Base-by-base conservation (phyloP, 2,888 invertebrate genomes). In the Drosophila pseudotalamancana region DNA sequence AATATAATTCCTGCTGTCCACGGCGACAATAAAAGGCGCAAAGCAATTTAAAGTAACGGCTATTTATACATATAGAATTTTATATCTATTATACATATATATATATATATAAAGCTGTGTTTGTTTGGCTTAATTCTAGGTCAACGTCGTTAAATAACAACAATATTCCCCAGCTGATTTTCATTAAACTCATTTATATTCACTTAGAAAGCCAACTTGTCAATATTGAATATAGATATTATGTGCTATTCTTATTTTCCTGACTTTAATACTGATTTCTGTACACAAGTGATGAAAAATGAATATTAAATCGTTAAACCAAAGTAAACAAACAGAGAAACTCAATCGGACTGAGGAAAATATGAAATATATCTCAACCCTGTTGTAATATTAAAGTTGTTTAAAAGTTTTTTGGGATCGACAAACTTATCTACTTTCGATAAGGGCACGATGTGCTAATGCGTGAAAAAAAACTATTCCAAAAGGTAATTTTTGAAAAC, bases 391-490 rank as follows among this genome's bases (percentile, higher is more conserved):
- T 39, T 40, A 18, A 51, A 69, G 71, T 70, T 71, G 12, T 19
- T 2, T 6, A 21, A 51, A 67, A 72, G 68, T n/a, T n/a, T 53
- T 63, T 45, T 18, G 12, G 19, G 37, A 27, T 42, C 9, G 31
- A 25, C 27, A 42, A 69, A 56, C 55, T 75, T 66, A 60, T 74
- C 56, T 54, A 57, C 53, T 73, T 61, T 61, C 68, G 70, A 68
- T 69, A 62, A 31, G 43, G 31, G 21, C 42, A 32, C 51, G 32
- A 64, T 49, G 67, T 72, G 64, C 64, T 59, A 68, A 65, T 57
- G 57, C 60, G 40, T 60, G 54, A 35, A 55, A 53, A 55, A 19
- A 25, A 46, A 57, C 40, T 51, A 50, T 57, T 35, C 37, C 46
- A 37, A 56, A 39, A 34, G 42, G 53, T 42, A 53, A 48, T 59